Percentiles rank a stretch among this genome's conserved stretches.
Evolutionary conservation across 2,888 invertebrate genomes (phyloP).

Genomic region (Nowickia ferox): DNA sequence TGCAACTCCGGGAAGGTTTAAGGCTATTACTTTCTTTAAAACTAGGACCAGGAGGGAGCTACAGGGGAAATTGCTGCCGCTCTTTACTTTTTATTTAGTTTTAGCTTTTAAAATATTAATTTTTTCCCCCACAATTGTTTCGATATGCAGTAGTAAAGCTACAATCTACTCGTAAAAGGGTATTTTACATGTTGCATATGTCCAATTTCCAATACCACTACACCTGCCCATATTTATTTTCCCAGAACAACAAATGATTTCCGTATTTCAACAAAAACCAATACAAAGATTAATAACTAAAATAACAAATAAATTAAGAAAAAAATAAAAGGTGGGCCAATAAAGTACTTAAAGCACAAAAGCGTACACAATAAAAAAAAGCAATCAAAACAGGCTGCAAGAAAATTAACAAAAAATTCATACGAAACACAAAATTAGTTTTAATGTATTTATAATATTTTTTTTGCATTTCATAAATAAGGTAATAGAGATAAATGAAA

Average conservation of each 20-base stretch:
- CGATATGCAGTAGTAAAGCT: too few relatives aligned
- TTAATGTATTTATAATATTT: neutral
- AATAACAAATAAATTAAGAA: constrained; percentile 10
- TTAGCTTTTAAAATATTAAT: too few relatives aligned
- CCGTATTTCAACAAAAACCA: constrained; percentile 49
- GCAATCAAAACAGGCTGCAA: neutral
- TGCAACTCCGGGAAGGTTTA: too few relatives aligned
- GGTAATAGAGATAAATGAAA: constrained; percentile 26
- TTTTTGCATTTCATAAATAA: constrained; percentile 29
- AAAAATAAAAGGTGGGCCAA: neutral
- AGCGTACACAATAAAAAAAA: neutral
- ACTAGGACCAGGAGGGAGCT: too few relatives aligned
- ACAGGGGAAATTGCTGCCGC: too few relatives aligned
- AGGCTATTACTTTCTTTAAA: too few relatives aligned
- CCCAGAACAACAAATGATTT: constrained; percentile 62
- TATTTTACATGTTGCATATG: neutral
- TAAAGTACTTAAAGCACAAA: constrained; percentile 31
- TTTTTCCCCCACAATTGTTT: too few relatives aligned
- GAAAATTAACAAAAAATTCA: constrained; percentile 22
- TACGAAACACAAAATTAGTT: constrained; percentile 25
- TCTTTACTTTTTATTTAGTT: too few relatives aligned
- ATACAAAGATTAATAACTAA: constrained; percentile 14
- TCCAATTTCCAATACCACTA: neutral
- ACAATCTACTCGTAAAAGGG: too few relatives aligned
- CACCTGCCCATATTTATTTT: constrained; percentile 34